Conservation (phyloP, 2,113 vertebrate species). For the Prietella phreatophila region DNA sequence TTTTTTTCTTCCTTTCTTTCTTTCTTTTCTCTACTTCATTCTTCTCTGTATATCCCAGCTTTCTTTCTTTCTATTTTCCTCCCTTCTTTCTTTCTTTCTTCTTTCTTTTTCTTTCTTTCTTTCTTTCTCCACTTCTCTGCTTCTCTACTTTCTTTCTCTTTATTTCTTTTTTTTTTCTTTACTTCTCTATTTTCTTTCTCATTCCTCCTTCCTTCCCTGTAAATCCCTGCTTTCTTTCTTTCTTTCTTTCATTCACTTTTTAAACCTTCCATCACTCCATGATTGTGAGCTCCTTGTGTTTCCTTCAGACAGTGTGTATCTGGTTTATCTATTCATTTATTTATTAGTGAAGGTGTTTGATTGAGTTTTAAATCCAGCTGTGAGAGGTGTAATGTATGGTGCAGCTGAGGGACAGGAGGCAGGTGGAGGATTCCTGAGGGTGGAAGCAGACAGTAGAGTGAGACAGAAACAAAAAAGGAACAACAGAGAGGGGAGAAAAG, state of each 20-base stretch:
- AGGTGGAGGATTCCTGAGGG: background rate
- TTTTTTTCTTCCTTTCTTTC: too few relatives aligned
- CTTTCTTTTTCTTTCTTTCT: background rate
- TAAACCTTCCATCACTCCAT: background rate
- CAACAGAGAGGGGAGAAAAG: background rate
- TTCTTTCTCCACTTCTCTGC: background rate
- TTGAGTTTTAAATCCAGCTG: slow-evolving; percentile 8
- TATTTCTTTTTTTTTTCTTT: too few relatives aligned
- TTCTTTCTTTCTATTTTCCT: too few relatives aligned
- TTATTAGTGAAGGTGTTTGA: slow-evolving; percentile 22
- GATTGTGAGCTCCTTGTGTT: background rate
- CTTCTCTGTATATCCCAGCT: too few relatives aligned
- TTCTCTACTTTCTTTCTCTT: background rate
- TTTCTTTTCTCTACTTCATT: too few relatives aligned
- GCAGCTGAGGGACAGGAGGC: background rate
- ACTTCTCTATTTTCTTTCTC: too few relatives aligned
- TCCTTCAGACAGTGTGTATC: background rate
- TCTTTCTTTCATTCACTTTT: background rate
- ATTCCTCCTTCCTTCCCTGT: background rate
- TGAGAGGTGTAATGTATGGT: background rate
- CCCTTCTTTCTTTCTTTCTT: too few relatives aligned
- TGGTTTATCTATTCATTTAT: background rate
- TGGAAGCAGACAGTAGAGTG: background rate
- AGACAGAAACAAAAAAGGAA: background rate
- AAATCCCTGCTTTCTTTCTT: background rate